A percentile compares a stretch with the other conserved stretches of the same genome.
phyloP scores from a whole-genome alignment of 2,113 vertebrate genomes.

The Rhinopithecus roxellana region DNA sequence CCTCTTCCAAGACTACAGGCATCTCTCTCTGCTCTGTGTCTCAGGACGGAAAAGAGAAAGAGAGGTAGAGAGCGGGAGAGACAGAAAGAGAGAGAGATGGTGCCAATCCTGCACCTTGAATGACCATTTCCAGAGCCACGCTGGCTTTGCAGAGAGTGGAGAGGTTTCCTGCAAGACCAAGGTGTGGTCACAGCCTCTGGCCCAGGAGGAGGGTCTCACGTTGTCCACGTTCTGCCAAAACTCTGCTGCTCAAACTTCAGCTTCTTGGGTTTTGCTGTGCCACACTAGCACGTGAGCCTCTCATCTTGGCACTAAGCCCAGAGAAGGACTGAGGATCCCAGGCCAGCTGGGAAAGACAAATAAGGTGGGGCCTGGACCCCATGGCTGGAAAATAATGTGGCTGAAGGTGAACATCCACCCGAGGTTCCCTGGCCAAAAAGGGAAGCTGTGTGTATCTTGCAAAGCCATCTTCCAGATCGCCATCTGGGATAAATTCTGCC shows the following conservation, averaged over 20 bases:
- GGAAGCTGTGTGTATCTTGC: background rate
- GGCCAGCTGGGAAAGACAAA: background rate
- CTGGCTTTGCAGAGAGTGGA: background rate
- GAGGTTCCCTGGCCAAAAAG: no score
- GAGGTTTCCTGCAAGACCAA: background rate
- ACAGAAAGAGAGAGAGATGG: no score
- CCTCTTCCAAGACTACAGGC: background rate
- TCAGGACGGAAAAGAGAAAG: no score
- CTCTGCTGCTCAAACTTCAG: background rate
- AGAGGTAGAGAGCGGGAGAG: no score
- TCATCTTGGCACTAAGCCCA: no score
- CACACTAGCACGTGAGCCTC: background rate
- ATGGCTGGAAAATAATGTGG: background rate
- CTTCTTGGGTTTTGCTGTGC: background rate
- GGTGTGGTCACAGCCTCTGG: background rate
- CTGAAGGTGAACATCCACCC: accelerated
- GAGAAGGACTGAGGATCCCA: no score
- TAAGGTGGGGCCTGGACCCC: accelerated
- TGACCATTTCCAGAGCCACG: accelerated
- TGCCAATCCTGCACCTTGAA: accelerated
- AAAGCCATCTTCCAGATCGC: accelerated
- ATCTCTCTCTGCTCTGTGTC: background rate
- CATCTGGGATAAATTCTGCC: background rate
- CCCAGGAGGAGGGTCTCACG: no score
- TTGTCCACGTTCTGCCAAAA: background rate